Conservation (phyloP, 2,888 invertebrate species). For the Cloeon dipterum region DNA sequence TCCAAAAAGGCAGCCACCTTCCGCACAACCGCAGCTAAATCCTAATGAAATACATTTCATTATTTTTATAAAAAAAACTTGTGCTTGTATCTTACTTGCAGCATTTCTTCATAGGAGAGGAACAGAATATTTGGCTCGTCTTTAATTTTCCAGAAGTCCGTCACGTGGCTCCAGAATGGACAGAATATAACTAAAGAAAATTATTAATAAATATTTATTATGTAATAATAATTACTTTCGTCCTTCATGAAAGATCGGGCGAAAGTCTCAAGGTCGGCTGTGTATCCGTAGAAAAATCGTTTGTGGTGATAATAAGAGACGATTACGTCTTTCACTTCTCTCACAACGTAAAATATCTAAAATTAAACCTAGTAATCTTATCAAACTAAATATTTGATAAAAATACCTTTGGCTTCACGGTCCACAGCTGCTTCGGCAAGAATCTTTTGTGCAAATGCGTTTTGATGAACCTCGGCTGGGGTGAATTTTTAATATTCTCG, state of each 20-base stretch:
- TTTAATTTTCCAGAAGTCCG: conserved; percentile 42
- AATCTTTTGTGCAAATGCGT: conserved; percentile 50
- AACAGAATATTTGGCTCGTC: conserved; percentile 49
- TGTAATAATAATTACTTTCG: conserved; percentile 23
- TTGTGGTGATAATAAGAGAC: conserved; percentile 77
- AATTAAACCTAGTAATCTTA: too few relatives aligned
- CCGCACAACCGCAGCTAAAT: not conserved
- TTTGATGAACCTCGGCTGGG: conserved; percentile 47
- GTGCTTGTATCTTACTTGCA: conserved; percentile 17
- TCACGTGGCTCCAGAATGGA: conserved; percentile 35
- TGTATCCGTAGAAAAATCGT: conserved; percentile 36
- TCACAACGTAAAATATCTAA: conserved; percentile 60
- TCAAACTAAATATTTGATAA: too few relatives aligned
- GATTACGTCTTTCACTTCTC: conserved; percentile 77
- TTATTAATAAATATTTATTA: too few relatives aligned
- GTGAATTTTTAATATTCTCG: conserved; percentile 37
- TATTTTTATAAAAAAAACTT: not conserved
- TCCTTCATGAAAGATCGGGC: conserved; percentile 46
- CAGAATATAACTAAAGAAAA: too few relatives aligned
- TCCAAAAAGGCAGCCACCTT: not conserved
- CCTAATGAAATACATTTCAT: too few relatives aligned
- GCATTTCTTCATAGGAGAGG: conserved; percentile 64
- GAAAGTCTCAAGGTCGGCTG: conserved; percentile 45
- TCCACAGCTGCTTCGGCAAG: conserved; percentile 27
- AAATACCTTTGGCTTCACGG: conserved; percentile 43